phyloP scores from a whole-genome alignment of 2,888 invertebrate species.

The Icerya purchasi region DNA sequence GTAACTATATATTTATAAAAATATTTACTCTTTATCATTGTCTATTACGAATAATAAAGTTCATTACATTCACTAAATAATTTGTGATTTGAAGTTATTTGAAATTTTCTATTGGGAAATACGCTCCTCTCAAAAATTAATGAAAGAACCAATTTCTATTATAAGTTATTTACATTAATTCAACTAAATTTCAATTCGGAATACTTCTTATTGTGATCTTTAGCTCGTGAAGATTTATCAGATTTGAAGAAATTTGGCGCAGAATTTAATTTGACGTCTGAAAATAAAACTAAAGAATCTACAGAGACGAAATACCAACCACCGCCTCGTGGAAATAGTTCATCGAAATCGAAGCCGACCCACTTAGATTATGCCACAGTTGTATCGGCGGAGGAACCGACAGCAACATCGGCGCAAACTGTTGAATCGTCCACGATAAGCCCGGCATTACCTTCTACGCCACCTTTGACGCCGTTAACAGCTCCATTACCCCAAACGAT shows the following conservation, averaged over 20 bases:
- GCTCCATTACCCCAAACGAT: neutral
- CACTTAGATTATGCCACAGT: too few relatives aligned
- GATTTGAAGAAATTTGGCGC: slow-evolving; percentile 58
- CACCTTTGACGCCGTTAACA: slow-evolving; percentile 1
- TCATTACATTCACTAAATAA: too few relatives aligned
- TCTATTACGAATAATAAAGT: too few relatives aligned
- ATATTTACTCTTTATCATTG: too few relatives aligned
- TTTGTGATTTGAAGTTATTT: too few relatives aligned
- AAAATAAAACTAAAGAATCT: slow-evolving; percentile 2
- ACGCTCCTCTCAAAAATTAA: too few relatives aligned
- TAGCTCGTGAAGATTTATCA: slow-evolving; percentile 19
- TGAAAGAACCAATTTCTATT: too few relatives aligned
- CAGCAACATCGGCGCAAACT: neutral
- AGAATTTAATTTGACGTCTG: slow-evolving; percentile 45
- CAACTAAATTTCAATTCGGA: too few relatives aligned
- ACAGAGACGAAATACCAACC: slow-evolving; percentile 5
- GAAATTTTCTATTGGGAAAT: too few relatives aligned
- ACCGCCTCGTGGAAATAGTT: slow-evolving; percentile 4
- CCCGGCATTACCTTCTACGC: slow-evolving; percentile 2
- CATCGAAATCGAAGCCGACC: neutral
- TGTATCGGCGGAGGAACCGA: neutral
- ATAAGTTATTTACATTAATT: too few relatives aligned
- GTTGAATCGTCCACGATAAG: neutral
- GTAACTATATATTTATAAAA: too few relatives aligned
- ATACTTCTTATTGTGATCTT: too few relatives aligned